These are phyloP conservation scores for Phrynocephalus forsythii DNA, from an alignment of 2,797 vertebrate genomes.

Conservation along the genomic window DNA sequence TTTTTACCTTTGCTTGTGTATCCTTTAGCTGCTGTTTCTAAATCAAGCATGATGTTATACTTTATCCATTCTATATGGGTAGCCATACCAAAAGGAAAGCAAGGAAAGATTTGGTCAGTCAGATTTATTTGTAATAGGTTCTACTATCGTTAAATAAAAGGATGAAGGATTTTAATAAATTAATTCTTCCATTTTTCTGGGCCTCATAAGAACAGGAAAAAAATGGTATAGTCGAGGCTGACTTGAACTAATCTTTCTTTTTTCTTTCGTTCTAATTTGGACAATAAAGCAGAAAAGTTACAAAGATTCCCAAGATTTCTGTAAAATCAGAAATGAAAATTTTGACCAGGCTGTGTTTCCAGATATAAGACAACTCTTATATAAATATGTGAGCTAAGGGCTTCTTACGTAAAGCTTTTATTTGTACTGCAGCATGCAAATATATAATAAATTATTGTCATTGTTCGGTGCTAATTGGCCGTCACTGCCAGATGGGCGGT, in stretches of 20 bases:
- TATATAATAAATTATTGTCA: not conserved
- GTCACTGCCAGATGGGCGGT: no score
- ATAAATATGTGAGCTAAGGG: not conserved
- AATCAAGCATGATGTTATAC: not conserved
- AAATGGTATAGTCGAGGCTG: not conserved
- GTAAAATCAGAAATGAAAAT: not conserved
- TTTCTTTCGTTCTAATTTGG: not conserved
- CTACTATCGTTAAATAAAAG: not conserved
- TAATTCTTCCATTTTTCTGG: not conserved
- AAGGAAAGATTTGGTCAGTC: not conserved
- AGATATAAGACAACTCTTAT: not conserved
- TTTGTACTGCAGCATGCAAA: not conserved
- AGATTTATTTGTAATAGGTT: no score
- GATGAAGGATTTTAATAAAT: not conserved
- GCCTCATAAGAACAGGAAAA: not conserved
- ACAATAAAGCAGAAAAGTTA: not conserved
- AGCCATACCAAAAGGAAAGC: no score
- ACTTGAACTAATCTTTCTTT: not conserved
- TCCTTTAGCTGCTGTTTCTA: not conserved
- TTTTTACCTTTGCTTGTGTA: not conserved
- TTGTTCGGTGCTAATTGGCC: not conserved
- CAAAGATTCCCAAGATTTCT: not conserved
- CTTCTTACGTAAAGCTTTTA: not conserved
- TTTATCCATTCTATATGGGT: no score
- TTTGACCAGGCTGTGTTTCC: not conserved